Conservation (phyloP, 2,888 invertebrate species). For the Abrostola triplasia region DNA sequence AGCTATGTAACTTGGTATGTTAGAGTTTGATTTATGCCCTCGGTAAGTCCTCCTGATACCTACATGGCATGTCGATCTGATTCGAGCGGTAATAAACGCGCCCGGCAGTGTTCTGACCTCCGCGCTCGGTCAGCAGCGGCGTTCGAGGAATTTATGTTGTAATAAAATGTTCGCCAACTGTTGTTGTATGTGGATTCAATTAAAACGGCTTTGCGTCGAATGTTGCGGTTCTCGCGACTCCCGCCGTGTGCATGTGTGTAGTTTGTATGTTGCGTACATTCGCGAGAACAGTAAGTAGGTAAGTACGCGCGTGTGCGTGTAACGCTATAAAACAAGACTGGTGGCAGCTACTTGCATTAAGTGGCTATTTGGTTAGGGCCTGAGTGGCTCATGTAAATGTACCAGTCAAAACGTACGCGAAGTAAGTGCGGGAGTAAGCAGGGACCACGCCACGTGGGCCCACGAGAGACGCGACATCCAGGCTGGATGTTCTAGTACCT, state of each 20-base stretch:
- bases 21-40: too few relatives aligned
- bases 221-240: neutral
- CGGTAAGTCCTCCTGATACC: neutral
- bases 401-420: conserved; percentile 27
- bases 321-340: conserved; percentile 23
- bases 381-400: conserved; percentile 37
- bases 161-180: conserved; percentile 21
- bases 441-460: neutral
- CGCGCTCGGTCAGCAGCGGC: neutral
- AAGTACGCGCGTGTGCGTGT: conserved; percentile 4
- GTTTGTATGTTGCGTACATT: neutral
- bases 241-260: neutral
- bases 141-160: conserved; percentile 6
- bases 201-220: conserved; percentile 8
- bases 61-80: conserved; percentile 4
- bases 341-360: conserved; percentile 43
- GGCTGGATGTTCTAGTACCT: too few relatives aligned
- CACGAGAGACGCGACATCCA: neutral
- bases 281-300: neutral
- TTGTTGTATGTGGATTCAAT: conserved; percentile 27
- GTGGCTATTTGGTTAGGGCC: conserved; percentile 38
- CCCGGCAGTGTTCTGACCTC: neutral
- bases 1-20: too few relatives aligned
- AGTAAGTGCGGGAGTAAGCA: conserved; percentile 20
- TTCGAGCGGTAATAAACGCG: conserved; percentile 4